These are phyloP conservation scores for Drosophila nasuta DNA, from an alignment of 1,140 invertebrate genomes.

Conservation along the genomic window DNA sequence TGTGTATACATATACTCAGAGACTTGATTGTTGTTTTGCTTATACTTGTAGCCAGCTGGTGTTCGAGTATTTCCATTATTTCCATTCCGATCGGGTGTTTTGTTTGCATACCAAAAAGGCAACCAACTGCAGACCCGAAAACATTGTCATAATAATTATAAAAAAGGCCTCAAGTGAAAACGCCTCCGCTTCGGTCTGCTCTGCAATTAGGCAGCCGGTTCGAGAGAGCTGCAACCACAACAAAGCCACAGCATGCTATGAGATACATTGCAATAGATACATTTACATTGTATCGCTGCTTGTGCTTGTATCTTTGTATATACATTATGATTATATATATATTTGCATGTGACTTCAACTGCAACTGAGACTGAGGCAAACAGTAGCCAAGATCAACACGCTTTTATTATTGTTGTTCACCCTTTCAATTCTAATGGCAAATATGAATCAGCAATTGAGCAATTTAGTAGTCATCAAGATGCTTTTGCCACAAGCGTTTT, in stretches of 20 bases:
- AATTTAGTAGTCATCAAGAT: conserved; percentile 12
- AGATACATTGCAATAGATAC: conserved; percentile 27
- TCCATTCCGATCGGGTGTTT: conserved; percentile 61
- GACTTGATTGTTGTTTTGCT: conserved; percentile 55
- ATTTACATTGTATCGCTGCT: conserved; percentile 1
- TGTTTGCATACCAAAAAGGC: conserved; percentile 65
- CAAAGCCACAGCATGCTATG: conserved; percentile 35
- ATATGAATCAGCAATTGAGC: conserved; percentile 31
- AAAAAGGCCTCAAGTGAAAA: conserved; percentile 62
- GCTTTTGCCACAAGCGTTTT: not conserved
- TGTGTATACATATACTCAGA: conserved; percentile 37
- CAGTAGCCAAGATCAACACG: conserved; percentile 30
- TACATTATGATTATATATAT: not conserved
- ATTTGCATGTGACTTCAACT: not conserved
- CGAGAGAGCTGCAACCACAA: conserved; percentile 12
- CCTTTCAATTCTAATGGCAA: conserved; percentile 27
- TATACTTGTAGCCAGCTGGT: conserved; percentile 62
- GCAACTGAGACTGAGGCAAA: not conserved
- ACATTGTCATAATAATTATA: conserved; percentile 82
- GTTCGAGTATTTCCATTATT: conserved; percentile 42
- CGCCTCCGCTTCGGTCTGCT: conserved; percentile 48
- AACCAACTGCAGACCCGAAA: conserved; percentile 35
- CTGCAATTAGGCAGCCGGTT: conserved; percentile 60
- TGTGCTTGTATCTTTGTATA: not conserved
- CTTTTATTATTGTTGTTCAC: conserved; percentile 9